A percentile compares a stretch with the other conserved stretches of the same genome.
Evolutionary conservation across 2,797 vertebrate genomes (phyloP).

Genomic region (Synaphobranchus kaupii): DNA sequence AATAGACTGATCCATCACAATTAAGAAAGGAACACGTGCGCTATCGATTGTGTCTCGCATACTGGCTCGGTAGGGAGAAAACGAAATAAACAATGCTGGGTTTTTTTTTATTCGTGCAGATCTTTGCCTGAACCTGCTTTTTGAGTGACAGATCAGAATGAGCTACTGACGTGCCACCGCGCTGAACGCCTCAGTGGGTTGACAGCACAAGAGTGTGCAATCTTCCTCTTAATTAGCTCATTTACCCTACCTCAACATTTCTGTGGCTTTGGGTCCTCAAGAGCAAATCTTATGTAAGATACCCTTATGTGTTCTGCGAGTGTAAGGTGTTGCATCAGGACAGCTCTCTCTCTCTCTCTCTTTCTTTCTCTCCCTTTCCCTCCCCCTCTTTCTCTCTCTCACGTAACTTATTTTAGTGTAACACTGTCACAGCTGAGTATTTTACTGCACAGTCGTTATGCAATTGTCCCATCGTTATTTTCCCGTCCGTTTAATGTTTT

Average conservation of each 20-base stretch:
- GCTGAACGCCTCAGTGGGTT: background rate
- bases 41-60: conserved; percentile 26
- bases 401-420: background rate
- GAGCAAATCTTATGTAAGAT: conserved; percentile 3
- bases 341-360: background rate
- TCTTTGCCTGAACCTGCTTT: background rate
- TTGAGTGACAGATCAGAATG: conserved; percentile 3
- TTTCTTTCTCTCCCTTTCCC: background rate
- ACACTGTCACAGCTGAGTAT: background rate
- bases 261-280: background rate
- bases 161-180: background rate
- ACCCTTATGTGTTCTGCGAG: background rate
- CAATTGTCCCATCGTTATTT: background rate
- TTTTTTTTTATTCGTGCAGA: background rate
- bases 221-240: conserved; percentile 20
- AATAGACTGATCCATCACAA: conserved; percentile 35
- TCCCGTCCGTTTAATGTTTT: background rate
- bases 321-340: conserved; percentile 10
- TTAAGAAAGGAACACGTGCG: conserved; percentile 17
- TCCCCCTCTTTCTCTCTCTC: background rate
- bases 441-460: background rate
- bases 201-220: background rate
- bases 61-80: background rate
- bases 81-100: background rate
- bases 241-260: background rate